A percentile compares a stretch with the other conserved stretches of the same genome.
These are phyloP conservation scores for Drosophila barbarae DNA, from an alignment of 2,888 invertebrate species.

Conservation along the genomic window DNA sequence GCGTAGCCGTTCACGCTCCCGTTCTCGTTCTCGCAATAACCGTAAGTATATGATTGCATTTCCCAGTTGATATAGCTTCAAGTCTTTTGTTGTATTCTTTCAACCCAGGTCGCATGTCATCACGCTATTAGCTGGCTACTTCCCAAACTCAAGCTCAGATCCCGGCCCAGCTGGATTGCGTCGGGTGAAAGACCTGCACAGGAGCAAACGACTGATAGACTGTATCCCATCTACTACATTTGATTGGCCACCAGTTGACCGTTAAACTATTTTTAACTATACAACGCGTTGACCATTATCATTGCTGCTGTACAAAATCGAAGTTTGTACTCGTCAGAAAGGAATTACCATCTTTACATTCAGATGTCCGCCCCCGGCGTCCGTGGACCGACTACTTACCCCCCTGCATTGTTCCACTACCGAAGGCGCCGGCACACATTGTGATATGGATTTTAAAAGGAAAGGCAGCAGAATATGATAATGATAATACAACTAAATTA, in stretches of 20 bases:
- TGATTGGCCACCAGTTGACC: slow-evolving; percentile 9
- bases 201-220: slow-evolving; percentile 33
- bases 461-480: slow-evolving; percentile 32
- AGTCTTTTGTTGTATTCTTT: no score
- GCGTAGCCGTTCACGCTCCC: slow-evolving; percentile 65
- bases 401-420: slow-evolving; percentile 11
- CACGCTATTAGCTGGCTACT: slow-evolving; percentile 40
- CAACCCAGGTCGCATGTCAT: slow-evolving; percentile 26
- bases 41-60: slow-evolving; percentile 20
- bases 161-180: slow-evolving; percentile 22
- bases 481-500: slow-evolving; percentile 37
- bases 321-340: slow-evolving; percentile 16
- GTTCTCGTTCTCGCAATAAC: slow-evolving; percentile 45
- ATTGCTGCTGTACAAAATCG: slow-evolving; percentile 15
- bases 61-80: no score
- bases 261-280: slow-evolving; percentile 7
- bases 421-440: slow-evolving; percentile 42
- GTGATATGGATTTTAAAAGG: slow-evolving; percentile 57
- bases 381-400: not conserved
- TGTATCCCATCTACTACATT: slow-evolving; percentile 25
- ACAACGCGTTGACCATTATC: slow-evolving; percentile 12
- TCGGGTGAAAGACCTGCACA: not conserved
- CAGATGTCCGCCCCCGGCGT: slow-evolving; percentile 6
- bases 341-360: slow-evolving; percentile 19
- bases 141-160: slow-evolving; percentile 17